Base-by-base conservation (phyloP, 2,113 vertebrate genomes). In the Atrichornis clamosus region DNA sequence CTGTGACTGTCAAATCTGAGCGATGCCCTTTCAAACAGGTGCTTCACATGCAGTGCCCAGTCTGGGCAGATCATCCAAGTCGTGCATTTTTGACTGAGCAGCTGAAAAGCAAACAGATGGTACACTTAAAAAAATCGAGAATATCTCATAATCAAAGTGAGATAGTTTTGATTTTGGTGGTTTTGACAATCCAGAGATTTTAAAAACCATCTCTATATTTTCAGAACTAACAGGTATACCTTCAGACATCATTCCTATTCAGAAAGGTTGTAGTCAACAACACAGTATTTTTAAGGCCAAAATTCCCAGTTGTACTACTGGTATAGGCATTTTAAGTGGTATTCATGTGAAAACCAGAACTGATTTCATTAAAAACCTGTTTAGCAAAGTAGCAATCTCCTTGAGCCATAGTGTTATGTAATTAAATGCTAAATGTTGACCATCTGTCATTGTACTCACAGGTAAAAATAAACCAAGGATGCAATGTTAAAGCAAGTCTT, bases 371-470 rank as follows among this genome's bases (percentile, higher is more conserved):
- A 93, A 97, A 96, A 75, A 59, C 44, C 39, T 83, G 49, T 74
- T 89, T 70, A 77, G 76, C 73, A 93, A 91, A 84, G 88, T 63
- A 96, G 84, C n/a, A 89, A 85, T 68, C 55, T 84, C 86, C 95
- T 53, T 93, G 65, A 93, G 82, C 60, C 39, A 80, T 78, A 78
- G 79, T 68, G 80, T 69, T 96, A 95, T 78, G 69, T 97, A 97
- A 97, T 96, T 96, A 96, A 95, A 96, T 86, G 55, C 53, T 88
- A 81, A 93, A 84, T 87, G 93, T 85, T 95, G 89, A 94, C 96
- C 96, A 96, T 96, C 95, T 97, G 94, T 92, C 90, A 90, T 55
- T 52, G 70, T 84, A 81, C 23, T 92, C 60, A 58, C 35, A 67
- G 80, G 89, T 74, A 93, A 96, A 97, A 92, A 94, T 58, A 95